Conservation (phyloP, 2,888 invertebrate genomes). For the Coenonympha glycerion region DNA sequence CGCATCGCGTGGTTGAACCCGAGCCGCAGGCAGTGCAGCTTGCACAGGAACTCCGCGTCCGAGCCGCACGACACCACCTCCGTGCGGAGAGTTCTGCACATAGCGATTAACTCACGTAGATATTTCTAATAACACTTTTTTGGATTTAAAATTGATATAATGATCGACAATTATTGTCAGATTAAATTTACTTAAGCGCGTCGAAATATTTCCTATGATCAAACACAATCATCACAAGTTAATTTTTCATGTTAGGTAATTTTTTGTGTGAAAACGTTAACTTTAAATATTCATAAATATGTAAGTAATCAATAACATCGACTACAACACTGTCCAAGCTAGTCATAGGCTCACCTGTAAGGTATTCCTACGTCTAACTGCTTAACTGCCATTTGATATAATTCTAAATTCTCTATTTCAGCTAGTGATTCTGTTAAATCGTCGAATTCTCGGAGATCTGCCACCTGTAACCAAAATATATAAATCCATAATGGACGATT, state of each 20-base stretch:
- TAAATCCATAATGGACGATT: too few species aligned
- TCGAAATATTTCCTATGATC: too few species aligned
- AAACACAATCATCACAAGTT: too few species aligned
- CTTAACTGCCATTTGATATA: constrained; percentile 90
- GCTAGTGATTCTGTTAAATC: constrained; percentile 85
- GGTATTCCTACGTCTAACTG: constrained; percentile 87
- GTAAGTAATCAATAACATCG: too few species aligned
- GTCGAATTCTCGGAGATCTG: constrained; percentile 92
- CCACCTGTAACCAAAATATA: constrained; percentile 81
- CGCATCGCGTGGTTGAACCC: constrained; percentile 89
- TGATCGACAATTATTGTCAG: not conserved
- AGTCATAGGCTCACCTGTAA: constrained; percentile 66
- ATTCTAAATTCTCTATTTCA: constrained; percentile 85
- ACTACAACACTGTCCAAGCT: not conserved
- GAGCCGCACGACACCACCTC: constrained; percentile 91
- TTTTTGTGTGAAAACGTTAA: too few species aligned
- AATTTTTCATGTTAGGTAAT: too few species aligned
- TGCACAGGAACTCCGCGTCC: constrained; percentile 96
- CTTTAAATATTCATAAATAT: too few species aligned
- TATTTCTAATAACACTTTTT: not conserved
- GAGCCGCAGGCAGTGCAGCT: constrained; percentile 93
- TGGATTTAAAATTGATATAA: too few species aligned
- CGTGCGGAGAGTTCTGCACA: constrained; percentile 82
- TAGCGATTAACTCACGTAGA: not conserved
- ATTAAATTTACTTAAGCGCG: too few species aligned